Conservation (phyloP, 1,140 invertebrate genomes). For the Paraescarpia echinospica region DNA sequence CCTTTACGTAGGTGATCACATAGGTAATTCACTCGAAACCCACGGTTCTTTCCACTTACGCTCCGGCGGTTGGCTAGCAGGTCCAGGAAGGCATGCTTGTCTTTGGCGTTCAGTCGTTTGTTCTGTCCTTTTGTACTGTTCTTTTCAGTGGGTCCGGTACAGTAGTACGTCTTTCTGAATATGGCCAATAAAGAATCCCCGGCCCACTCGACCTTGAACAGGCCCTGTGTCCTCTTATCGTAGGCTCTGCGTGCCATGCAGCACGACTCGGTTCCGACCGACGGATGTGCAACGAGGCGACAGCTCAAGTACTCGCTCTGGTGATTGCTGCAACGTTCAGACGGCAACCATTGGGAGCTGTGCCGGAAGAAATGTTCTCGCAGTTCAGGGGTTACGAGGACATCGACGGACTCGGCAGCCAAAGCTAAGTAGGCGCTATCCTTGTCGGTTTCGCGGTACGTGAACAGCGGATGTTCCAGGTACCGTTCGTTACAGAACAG, state of each 20-base stretch:
- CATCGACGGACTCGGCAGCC: not conserved
- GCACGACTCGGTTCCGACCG: not conserved
- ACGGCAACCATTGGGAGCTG: too few species aligned
- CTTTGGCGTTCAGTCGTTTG: not conserved
- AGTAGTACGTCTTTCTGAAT: not conserved
- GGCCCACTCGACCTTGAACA: constrained; percentile 19
- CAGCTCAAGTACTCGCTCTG: not conserved
- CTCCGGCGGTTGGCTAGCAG: too few species aligned
- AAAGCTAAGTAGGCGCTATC: too few species aligned
- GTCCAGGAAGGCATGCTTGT: constrained; percentile 2
- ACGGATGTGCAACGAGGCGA: not conserved
- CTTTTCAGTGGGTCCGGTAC: too few species aligned
- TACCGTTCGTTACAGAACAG: too few species aligned
- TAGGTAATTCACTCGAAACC: not conserved
- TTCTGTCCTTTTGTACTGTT: too few species aligned
- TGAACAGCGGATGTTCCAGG: too few species aligned
- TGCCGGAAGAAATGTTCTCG: too few species aligned
- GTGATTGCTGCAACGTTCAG: too few species aligned
- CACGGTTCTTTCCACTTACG: too few species aligned
- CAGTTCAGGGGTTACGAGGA: too few species aligned
- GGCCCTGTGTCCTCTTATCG: constrained; percentile 7
- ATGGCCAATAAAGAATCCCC: not conserved
- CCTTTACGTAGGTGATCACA: not conserved
- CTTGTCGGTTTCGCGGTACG: too few species aligned
- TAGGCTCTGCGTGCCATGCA: not conserved